Percentiles rank a stretch among this genome's conserved stretches.
Evolutionary conservation across 2,888 invertebrate genomes (phyloP).

Genomic region (Ochropacha duplaris): DNA sequence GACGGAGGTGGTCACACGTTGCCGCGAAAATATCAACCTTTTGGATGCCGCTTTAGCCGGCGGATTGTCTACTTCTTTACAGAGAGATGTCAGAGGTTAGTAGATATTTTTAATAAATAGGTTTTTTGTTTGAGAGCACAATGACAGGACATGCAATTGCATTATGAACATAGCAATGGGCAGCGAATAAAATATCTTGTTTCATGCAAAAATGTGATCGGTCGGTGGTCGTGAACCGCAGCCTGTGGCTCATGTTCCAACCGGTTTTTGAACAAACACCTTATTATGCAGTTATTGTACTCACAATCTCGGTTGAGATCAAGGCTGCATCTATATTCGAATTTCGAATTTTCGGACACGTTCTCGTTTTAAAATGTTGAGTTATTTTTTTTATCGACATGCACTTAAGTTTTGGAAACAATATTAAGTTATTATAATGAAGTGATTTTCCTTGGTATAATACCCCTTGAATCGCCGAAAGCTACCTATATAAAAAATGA

Average conservation of each 20-base stretch:
- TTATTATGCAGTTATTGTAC: constrained; percentile 28
- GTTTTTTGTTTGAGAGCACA: constrained; percentile 7
- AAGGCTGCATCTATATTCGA: constrained; percentile 44
- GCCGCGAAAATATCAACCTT: constrained; percentile 93
- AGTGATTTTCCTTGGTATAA: neutral
- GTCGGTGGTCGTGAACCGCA: constrained; percentile 40
- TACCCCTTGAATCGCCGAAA: no score
- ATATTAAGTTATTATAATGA: neutral
- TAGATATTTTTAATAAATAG: constrained; percentile 16
- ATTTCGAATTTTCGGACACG: constrained; percentile 24
- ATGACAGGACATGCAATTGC: constrained; percentile 40
- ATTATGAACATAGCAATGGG: constrained; percentile 41
- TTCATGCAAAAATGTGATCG: constrained; percentile 62
- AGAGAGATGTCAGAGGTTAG: constrained; percentile 85
- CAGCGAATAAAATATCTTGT: constrained; percentile 52
- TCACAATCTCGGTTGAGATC: constrained; percentile 45
- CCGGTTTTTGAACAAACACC: constrained; percentile 57
- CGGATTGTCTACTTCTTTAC: constrained; percentile 79
- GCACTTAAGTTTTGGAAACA: neutral
- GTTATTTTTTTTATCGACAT: constrained; percentile 14
- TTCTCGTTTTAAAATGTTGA: constrained; percentile 21
- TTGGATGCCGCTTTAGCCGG: constrained; percentile 87
- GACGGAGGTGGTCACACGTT: constrained; percentile 93
- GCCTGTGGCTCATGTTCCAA: constrained; percentile 51
- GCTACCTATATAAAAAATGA: no score